These are phyloP conservation scores for Tenthredo amoena DNA, from an alignment of 2,888 invertebrate genomes.

Conservation along the genomic window DNA sequence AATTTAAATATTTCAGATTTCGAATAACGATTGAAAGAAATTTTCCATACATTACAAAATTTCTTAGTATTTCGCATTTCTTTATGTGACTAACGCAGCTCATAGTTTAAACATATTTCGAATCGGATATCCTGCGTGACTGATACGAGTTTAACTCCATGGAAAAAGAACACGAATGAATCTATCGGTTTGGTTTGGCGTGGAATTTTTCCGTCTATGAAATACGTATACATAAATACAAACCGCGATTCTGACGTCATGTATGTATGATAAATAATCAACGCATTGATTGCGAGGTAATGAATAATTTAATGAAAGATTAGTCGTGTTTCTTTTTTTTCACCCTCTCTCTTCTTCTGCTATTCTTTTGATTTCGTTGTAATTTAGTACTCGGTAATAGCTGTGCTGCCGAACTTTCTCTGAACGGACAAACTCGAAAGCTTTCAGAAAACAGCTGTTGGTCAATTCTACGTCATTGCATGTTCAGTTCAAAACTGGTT, in stretches of 20 bases:
- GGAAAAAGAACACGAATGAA: neutral
- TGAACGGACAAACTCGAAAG: neutral
- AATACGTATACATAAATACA: neutral
- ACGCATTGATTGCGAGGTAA: neutral
- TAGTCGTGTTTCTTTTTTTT: neutral
- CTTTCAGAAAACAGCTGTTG: slow-evolving; percentile 28
- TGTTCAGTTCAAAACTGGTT: slow-evolving; percentile 13
- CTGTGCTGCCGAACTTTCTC: slow-evolving; percentile 17
- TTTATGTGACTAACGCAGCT: neutral
- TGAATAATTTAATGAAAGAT: neutral
- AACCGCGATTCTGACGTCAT: neutral
- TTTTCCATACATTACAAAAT: neutral
- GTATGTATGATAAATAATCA: neutral
- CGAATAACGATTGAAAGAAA: too few relatives aligned
- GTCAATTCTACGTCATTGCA: slow-evolving; percentile 12
- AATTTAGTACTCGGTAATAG: neutral
- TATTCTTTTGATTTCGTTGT: neutral
- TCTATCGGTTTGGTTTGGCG: neutral
- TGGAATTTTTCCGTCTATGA: neutral
- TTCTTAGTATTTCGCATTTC: neutral
- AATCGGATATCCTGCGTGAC: slow-evolving; percentile 3
- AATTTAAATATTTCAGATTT: neutral
- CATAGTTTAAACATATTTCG: neutral
- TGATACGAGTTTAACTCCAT: neutral
- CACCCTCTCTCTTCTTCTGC: neutral